Base-by-base conservation (phyloP, 1,140 invertebrate genomes). In the Hermetia illucens region DNA sequence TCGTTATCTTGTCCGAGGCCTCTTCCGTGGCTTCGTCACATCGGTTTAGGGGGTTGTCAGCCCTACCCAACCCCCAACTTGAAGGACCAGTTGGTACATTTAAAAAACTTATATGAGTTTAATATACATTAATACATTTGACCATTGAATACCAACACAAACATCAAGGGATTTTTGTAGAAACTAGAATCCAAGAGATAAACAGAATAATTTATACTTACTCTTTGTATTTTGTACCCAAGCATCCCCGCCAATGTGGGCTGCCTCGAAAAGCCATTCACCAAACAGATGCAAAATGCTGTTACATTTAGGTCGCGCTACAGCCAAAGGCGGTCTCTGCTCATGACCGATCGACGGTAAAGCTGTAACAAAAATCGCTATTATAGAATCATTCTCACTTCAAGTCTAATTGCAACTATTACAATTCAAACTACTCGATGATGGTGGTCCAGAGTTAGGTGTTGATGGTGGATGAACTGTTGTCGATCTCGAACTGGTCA, bases 281-380 rank as follows among this genome's bases (percentile, higher is more conserved):
- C 92, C 92, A 65, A 96, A 95, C 38, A 97, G 63, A 66, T 97
- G 90, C 20, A 97, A 70, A 60, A 97, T 84, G 48, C 89, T 95
- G 52, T 88, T 87, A 44, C 89, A 91, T 51, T 86, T 87, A 8
- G 92, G 87, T 38, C 90, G 70, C 17, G 73, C 65, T 21, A 75
- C 70, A n/a, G 82, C 79, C 40, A 85, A 61, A 4, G 77, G 70
- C 37, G 70, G 70, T 46, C 74, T 68, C 27, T 64, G 52, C 36
- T 72, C 70, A 34, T 66, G 58, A 22, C 64, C 64, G 36, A 74
- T 69, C 41, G 61, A 74, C 32, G 53, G 52, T 38, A 61, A 36
- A 38, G 58, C 55, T 61, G 32, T 33, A 35, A 39, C 16, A 38
- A 31, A 30, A 16, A 17, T 39, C 1, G 29, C 13, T 34, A 34